Percentiles rank a stretch among this genome's conserved stretches.
Evolutionary conservation across 2,797 vertebrate species (phyloP).

Genomic region (Lagorchestes hirsutus): DNA sequence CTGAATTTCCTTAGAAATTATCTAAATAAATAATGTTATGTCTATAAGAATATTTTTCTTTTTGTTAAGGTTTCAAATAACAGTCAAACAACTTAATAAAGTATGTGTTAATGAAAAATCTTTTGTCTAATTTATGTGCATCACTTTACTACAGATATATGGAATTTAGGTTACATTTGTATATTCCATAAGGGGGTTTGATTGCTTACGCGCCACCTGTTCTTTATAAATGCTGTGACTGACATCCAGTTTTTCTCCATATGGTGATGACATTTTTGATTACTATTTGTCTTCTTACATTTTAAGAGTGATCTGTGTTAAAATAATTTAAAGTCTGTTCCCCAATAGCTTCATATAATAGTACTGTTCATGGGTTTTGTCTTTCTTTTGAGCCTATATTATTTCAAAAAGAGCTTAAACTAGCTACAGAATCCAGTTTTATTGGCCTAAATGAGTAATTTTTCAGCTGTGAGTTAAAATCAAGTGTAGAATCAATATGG

Average conservation of each 20-base stretch:
- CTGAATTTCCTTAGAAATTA: conserved; percentile 38
- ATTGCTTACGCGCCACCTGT: conserved; percentile 73
- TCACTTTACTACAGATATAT: conserved; percentile 66
- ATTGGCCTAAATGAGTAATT: conserved; percentile 87
- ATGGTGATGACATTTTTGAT: conserved; percentile 74
- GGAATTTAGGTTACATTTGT: conserved; percentile 73
- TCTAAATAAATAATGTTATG: conserved; percentile 26
- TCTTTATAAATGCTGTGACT: conserved; percentile 64
- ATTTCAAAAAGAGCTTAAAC: conserved; percentile 76
- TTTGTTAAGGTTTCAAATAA: conserved; percentile 59
- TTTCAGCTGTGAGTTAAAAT: conserved; percentile 88
- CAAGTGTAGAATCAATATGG: conserved; percentile 87
- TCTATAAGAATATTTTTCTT: conserved; percentile 42
- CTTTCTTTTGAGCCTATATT: conserved; percentile 78
- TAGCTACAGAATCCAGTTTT: conserved; percentile 82
- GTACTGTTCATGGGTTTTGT: conserved; percentile 74
- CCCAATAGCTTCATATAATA: conserved; percentile 71
- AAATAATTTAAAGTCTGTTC: conserved; percentile 83
- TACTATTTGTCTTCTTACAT: conserved; percentile 75
- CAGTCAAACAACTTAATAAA: conserved; percentile 58
- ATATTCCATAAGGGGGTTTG: conserved; percentile 73
- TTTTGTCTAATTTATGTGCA: conserved; percentile 72
- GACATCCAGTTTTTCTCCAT: conserved; percentile 69
- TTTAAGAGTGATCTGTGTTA: conserved; percentile 74
- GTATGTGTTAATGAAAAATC: conserved; percentile 62